These are phyloP conservation scores for Loripinus fragilis DNA, from an alignment of 2,888 invertebrate genomes.

Conservation along the genomic window DNA sequence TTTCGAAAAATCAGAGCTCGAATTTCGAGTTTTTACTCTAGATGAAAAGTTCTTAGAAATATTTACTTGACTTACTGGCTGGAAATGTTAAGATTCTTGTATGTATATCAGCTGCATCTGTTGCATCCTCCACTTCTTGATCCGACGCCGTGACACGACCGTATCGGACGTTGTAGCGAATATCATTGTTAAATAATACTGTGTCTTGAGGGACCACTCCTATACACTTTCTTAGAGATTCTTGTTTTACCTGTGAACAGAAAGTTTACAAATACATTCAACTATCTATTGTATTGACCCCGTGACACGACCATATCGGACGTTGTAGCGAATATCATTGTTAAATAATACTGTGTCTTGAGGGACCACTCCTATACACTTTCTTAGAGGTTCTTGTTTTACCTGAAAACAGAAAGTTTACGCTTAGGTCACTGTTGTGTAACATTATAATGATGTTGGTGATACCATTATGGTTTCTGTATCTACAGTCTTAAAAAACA, in stretches of 20 bases:
- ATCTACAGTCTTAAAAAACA: too few relatives aligned
- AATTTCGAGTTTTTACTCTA: too few relatives aligned
- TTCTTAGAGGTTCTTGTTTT: slow-evolving; percentile 84
- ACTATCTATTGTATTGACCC: slow-evolving; percentile 92
- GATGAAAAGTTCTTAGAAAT: too few relatives aligned
- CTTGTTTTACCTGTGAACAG: slow-evolving; percentile 84
- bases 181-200: slow-evolving; percentile 96
- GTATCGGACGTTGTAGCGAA: slow-evolving; percentile 97
- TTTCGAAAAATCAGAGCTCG: too few relatives aligned
- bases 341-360: slow-evolving; percentile 97
- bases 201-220: slow-evolving; percentile 90
- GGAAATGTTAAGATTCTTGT: slow-evolving; percentile 96
- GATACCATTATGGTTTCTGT: too few relatives aligned
- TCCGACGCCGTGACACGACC: slow-evolving; percentile 92
- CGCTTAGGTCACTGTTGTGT: too few relatives aligned
- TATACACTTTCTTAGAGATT: slow-evolving; percentile 84
- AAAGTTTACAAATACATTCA: too few relatives aligned
- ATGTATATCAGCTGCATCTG: slow-evolving; percentile 96
- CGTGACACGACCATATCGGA: slow-evolving; percentile 93
- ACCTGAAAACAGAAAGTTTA: too few relatives aligned
- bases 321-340: slow-evolving; percentile 95
- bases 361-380: slow-evolving; percentile 85
- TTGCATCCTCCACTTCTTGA: slow-evolving; percentile 94
- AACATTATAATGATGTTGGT: too few relatives aligned
- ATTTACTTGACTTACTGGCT: slow-evolving; percentile 85